Conservation (phyloP, 37 sponge, comb jelly and placozoan genomes). For the Petrosia ficiformis region DNA sequence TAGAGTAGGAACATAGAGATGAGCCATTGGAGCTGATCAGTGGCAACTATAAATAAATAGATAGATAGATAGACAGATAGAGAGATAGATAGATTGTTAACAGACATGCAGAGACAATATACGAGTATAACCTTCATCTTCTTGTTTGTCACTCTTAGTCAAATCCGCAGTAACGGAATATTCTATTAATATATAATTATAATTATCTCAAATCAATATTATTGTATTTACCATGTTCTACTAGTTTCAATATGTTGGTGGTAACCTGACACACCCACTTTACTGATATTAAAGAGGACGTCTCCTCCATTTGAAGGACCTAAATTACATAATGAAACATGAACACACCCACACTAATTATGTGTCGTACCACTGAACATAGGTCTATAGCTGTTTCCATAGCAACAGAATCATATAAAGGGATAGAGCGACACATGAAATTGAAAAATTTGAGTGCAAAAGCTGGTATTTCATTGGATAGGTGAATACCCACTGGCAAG, state of each 20-base stretch:
- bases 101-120: not conserved
- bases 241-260: not conserved
- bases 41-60: not conserved
- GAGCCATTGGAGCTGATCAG: not conserved
- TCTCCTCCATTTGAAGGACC: not conserved
- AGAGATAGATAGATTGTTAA: no score
- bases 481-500: not conserved
- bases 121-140: not conserved
- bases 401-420: not conserved
- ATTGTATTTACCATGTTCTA: not conserved
- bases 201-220: not conserved
- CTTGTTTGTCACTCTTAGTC: no score
- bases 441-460: not conserved
- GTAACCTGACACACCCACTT: not conserved
- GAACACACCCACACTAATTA: no score
- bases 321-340: no score
- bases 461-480: constrained; percentile 1
- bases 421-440: not conserved
- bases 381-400: constrained; percentile 31
- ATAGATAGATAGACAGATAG: no score
- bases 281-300: not conserved
- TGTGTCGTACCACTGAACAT: constrained; percentile 35
- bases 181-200: not conserved
- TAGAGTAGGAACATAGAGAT: not conserved
- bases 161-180: not conserved